Conservation (phyloP, 2,888 invertebrate species). For the Melinaea marsaeus region DNA sequence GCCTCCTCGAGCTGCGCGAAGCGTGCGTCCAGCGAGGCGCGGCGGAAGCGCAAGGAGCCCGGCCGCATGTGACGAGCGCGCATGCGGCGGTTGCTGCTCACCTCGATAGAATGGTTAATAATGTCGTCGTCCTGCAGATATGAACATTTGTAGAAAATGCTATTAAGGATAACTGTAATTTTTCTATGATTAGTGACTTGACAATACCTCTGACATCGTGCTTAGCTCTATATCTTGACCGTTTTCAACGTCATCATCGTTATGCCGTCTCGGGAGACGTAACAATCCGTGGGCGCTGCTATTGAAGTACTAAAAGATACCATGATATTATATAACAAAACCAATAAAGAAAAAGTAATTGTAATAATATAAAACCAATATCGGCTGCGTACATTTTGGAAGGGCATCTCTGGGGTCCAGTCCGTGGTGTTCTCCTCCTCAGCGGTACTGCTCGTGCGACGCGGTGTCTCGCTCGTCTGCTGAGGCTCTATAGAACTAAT, state of each 20-base stretch:
- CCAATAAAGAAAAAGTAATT: conserved; percentile 4
- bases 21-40: conserved; percentile 87
- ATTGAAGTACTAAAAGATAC: conserved; percentile 59
- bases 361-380: neutral
- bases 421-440: conserved; percentile 89
- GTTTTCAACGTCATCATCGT: conserved; percentile 44
- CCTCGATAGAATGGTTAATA: conserved; percentile 91
- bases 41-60: conserved; percentile 92
- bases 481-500: conserved; percentile 38
- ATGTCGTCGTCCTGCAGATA: conserved; percentile 83
- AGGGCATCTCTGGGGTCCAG: conserved; percentile 95
- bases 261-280: conserved; percentile 34
- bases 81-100: conserved; percentile 93
- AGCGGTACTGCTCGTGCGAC: conserved; percentile 73
- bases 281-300: conserved; percentile 59
- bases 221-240: conserved; percentile 53
- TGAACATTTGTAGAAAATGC: no score
- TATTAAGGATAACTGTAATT: neutral
- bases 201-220: conserved; percentile 49
- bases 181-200: neutral
- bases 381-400: conserved; percentile 84
- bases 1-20: conserved; percentile 92
- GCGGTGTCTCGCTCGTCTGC: conserved; percentile 40
- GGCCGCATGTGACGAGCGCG: conserved; percentile 90
- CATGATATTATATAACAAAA: conserved; percentile 9